Percentiles rank a stretch among this genome's conserved stretches.
Conservation (phyloP, 2,797 vertebrate species). For the Liasis olivaceus region DNA sequence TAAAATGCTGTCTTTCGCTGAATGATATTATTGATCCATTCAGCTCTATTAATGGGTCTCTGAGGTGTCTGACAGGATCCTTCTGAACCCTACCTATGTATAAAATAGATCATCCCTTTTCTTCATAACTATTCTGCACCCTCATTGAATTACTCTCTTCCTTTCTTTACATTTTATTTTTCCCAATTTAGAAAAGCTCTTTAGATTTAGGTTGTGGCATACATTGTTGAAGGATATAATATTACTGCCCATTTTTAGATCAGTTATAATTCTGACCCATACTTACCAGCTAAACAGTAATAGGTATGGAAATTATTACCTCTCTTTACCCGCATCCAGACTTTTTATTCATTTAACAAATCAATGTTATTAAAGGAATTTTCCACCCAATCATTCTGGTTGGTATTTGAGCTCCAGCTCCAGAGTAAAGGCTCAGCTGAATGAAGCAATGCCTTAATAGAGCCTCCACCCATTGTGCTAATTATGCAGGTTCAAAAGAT, state of each 20-base stretch:
- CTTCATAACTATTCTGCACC: background rate
- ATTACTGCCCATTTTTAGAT: background rate
- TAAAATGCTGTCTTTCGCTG: background rate
- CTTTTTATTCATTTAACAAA: conserved; percentile 31
- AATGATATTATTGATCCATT: background rate
- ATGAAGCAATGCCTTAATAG: conserved; percentile 43
- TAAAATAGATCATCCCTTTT: background rate
- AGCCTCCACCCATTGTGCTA: conserved; percentile 61
- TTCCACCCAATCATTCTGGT: conserved; percentile 48
- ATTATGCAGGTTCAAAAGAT: conserved; percentile 66
- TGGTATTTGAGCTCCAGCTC: conserved; percentile 42
- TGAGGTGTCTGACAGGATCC: background rate
- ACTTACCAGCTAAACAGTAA: background rate
- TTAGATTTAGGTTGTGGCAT: background rate
- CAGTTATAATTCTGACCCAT: background rate
- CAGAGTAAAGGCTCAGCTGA: conserved; percentile 54
- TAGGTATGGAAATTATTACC: background rate
- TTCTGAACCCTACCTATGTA: background rate
- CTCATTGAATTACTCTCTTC: background rate
- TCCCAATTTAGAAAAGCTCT: background rate
- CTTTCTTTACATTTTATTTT: background rate
- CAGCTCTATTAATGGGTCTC: background rate
- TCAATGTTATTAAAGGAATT: conserved; percentile 16
- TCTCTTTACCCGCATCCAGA: conserved; percentile 23
- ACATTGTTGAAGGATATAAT: background rate